These are phyloP conservation scores for Leptopilina syphax DNA, from an alignment of 2,888 invertebrate species.

Conservation along the genomic window DNA sequence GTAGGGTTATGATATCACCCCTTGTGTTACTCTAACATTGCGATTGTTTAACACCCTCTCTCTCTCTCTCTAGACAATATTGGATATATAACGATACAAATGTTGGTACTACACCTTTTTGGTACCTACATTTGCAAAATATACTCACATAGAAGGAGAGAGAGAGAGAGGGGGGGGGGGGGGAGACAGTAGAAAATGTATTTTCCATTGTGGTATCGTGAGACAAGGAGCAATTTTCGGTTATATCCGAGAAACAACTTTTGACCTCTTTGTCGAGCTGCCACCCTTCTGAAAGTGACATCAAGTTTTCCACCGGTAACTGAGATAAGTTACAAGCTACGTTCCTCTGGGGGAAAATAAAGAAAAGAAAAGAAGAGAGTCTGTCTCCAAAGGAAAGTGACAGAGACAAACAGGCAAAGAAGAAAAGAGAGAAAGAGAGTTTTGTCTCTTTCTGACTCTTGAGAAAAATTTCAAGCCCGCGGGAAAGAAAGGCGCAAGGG, in stretches of 20 bases:
- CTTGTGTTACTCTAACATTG: background rate
- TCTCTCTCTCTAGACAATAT: too few relatives aligned
- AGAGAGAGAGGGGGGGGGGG: too few relatives aligned
- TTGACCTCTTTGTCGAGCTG: constrained; percentile 5
- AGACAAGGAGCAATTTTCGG: constrained; percentile 27
- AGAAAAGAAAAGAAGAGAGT: constrained; percentile 18
- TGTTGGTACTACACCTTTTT: background rate
- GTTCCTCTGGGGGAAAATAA: background rate
- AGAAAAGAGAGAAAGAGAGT: background rate
- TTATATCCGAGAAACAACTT: background rate
- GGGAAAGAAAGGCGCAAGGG: background rate
- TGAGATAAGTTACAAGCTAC: constrained; percentile 22
- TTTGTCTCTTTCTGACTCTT: too few relatives aligned
- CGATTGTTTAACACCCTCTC: constrained; percentile 14
- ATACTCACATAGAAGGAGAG: background rate
- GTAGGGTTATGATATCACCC: constrained; percentile 29
- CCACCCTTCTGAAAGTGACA: constrained; percentile 21
- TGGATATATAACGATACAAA: background rate
- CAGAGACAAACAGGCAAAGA: background rate
- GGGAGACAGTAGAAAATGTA: background rate
- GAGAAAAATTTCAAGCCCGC: background rate
- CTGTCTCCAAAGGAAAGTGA: constrained; percentile 3
- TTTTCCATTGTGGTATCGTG: constrained; percentile 4
- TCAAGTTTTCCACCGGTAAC: constrained; percentile 35
- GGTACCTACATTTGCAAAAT: background rate